These are phyloP conservation scores for Pterostichus niger DNA, from an alignment of 2,888 invertebrate species.

Conservation along the genomic window DNA sequence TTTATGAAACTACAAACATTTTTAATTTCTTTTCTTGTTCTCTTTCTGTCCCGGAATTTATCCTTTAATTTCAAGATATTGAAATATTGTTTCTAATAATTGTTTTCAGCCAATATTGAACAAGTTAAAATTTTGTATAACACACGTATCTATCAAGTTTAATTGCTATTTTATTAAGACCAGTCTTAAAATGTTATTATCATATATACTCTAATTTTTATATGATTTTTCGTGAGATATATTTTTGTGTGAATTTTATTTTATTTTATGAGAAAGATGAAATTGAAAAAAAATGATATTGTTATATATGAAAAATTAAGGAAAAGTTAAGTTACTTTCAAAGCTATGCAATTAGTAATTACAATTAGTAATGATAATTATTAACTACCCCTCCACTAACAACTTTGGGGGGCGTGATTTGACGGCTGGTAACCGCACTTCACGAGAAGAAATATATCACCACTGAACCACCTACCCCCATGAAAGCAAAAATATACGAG, in stretches of 20 bases:
- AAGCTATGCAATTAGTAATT: no score
- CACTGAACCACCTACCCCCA: no score
- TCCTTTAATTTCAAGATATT: not conserved
- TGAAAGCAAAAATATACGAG: no score
- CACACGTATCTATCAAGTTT: conserved; percentile 7
- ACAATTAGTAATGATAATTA: no score
- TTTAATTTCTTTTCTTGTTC: no score
- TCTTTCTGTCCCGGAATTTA: not conserved
- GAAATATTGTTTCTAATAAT: not conserved
- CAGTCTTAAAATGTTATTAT: conserved; percentile 44
- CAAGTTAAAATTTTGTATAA: not conserved
- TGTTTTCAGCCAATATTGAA: not conserved
- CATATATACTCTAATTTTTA: conserved; percentile 13
- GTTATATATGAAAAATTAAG: conserved; percentile 5
- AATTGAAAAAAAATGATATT: not conserved
- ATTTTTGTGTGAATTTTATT: not conserved
- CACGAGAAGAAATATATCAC: no score
- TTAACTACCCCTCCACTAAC: no score
- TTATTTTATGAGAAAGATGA: no score
- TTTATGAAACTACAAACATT: no score
- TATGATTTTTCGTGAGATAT: conserved; percentile 14
- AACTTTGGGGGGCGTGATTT: no score
- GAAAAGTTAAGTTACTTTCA: not conserved
- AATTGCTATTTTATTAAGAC: conserved; percentile 30
- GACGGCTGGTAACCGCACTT: no score